phyloP scores from a whole-genome alignment of 1,140 invertebrate species.

The Caenorhabditis briggsae region DNA sequence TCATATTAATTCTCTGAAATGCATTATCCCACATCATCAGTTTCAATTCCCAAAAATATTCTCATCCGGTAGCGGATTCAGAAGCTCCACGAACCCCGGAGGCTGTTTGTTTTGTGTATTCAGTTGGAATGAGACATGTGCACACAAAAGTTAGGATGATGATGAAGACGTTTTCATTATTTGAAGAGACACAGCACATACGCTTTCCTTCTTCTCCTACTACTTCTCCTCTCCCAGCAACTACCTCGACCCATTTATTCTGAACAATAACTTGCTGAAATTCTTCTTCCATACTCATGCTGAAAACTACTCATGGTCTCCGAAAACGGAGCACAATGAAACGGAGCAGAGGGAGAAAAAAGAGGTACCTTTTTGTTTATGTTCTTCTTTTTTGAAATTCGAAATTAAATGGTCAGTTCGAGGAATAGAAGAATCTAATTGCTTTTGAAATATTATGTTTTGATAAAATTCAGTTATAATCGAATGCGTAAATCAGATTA shows the following conservation, averaged over 20 bases:
- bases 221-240: neutral
- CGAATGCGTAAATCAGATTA: neutral
- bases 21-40: neutral
- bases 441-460: no score
- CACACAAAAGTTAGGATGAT: constrained; percentile 51
- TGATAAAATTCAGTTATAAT: neutral
- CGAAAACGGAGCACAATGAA: constrained; percentile 47
- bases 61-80: neutral
- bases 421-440: no score
- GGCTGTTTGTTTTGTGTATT: constrained; percentile 49
- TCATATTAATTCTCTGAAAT: neutral
- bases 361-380: neutral
- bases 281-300: neutral
- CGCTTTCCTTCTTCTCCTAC: neutral
- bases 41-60: neutral
- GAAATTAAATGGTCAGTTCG: neutral
- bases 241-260: neutral
- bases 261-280: constrained; percentile 1
- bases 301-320: constrained; percentile 35
- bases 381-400: neutral
- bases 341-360: constrained; percentile 11
- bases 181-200: constrained; percentile 4
- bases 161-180: constrained; percentile 55
- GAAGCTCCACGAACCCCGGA: constrained; percentile 38
- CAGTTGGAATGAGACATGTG: constrained; percentile 43